Evolutionary conservation across 2,113 vertebrate species (phyloP).

Genomic region (Isichthys henryi): DNA sequence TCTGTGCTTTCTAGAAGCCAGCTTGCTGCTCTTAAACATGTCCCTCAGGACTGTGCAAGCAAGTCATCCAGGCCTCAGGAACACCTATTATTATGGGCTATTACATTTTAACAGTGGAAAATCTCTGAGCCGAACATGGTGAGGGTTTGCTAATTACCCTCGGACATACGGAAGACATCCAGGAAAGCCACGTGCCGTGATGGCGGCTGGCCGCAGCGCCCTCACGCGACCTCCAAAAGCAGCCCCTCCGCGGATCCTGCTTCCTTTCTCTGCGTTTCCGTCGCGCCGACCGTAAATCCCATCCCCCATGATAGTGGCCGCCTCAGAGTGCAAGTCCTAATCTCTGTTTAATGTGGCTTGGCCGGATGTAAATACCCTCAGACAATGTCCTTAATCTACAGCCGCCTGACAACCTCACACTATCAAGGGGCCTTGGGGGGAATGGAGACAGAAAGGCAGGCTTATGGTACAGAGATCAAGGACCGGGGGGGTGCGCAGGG

Average conservation of each 20-base stretch:
- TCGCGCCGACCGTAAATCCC: slow-evolving; percentile 56
- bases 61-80: neutral
- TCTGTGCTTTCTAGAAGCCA: neutral
- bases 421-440: slow-evolving; percentile 34
- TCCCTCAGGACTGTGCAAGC: no score
- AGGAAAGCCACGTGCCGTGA: neutral
- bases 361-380: slow-evolving; percentile 68
- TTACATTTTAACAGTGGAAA: slow-evolving; percentile 1
- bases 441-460: slow-evolving; percentile 37
- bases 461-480: slow-evolving; percentile 43
- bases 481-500: slow-evolving; percentile 22
- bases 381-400: slow-evolving; percentile 73
- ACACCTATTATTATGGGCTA: neutral
- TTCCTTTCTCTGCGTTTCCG: slow-evolving; percentile 63
- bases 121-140: neutral
- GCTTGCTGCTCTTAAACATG: neutral
- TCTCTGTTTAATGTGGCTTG: slow-evolving; percentile 73
- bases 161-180: neutral
- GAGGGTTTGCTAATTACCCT: slow-evolving; percentile 2
- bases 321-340: slow-evolving; percentile 56
- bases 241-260: slow-evolving; percentile 39
- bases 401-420: slow-evolving; percentile 59
- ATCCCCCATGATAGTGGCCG: slow-evolving; percentile 39
- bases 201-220: slow-evolving; percentile 23
- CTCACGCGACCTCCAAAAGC: slow-evolving; percentile 60